A percentile compares a stretch with the other conserved stretches of the same genome.
Evolutionary conservation across 1,140 invertebrate species (phyloP).

Genomic region (Gryllus bimaculatus): DNA sequence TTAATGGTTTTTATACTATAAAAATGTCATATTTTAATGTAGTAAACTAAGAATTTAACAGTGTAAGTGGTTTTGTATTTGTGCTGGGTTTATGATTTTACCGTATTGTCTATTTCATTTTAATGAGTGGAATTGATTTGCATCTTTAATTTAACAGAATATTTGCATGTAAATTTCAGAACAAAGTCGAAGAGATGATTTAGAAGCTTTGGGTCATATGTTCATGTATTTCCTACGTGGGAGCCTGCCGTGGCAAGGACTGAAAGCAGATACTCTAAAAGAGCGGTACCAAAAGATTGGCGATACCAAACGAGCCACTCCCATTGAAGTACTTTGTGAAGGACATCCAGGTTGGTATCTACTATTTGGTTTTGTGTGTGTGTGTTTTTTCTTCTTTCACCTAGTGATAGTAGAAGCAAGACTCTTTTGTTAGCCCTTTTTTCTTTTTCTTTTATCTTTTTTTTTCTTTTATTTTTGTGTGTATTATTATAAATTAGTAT

Average conservation of each 20-base stretch:
- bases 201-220: slow-evolving; percentile 99
- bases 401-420: no score
- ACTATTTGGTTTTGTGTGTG: no score
- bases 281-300: slow-evolving; percentile 99
- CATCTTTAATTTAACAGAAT: not conserved
- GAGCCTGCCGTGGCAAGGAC: slow-evolving; percentile 98
- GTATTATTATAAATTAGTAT: no score
- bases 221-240: slow-evolving; percentile 99
- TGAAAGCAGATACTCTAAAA: slow-evolving; percentile 98
- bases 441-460: no score
- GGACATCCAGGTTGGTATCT: slow-evolving; percentile 69
- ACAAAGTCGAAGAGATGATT: slow-evolving; percentile 97
- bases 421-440: no score
- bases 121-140: not conserved
- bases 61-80: no score
- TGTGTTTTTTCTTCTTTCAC: no score
- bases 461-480: no score
- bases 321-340: slow-evolving; percentile 95
- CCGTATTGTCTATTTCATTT: not conserved
- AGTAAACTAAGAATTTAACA: no score
- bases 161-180: slow-evolving; percentile 47
- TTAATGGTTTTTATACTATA: no score
- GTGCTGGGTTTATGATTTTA: not conserved
- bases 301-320: slow-evolving; percentile 95
- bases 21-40: no score